These are phyloP conservation scores for Tapirus indicus DNA, from an alignment of 2,797 vertebrate genomes.

Conservation along the genomic window DNA sequence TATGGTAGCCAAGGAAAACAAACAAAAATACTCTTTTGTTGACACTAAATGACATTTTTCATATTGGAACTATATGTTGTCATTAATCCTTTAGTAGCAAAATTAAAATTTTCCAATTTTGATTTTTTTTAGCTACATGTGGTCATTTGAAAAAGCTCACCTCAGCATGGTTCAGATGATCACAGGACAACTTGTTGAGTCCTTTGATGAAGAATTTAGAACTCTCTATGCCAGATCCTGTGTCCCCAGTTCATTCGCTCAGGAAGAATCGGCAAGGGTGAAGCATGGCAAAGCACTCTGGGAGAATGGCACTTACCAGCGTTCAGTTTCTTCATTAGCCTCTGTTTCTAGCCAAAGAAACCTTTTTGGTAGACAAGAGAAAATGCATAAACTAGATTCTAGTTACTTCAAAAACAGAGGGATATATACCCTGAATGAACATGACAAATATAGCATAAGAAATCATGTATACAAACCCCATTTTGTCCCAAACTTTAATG, in stretches of 20 bases:
- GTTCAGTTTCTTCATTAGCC: constrained; percentile 88
- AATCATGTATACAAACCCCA: constrained; percentile 84
- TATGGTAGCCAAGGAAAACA: neutral
- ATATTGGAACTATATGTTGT: neutral
- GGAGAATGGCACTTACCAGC: constrained; percentile 88
- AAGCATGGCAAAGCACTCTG: constrained; percentile 86
- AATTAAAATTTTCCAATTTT: constrained; percentile 56
- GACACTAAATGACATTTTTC: neutral
- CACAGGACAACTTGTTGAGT: constrained; percentile 95
- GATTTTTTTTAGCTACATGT: constrained; percentile 94
- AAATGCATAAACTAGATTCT: constrained; percentile 91
- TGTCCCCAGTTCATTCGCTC: constrained; percentile 90
- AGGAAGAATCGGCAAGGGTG: constrained; percentile 86
- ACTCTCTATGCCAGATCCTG: constrained; percentile 95
- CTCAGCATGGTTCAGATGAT: constrained; percentile 99
- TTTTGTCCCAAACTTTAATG: constrained; percentile 87
- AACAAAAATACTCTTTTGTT: neutral
- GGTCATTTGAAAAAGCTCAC: constrained; percentile 98
- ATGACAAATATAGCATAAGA: constrained; percentile 87
- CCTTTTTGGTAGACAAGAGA: constrained; percentile 91
- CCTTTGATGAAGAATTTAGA: constrained; percentile 98
- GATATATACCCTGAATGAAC: constrained; percentile 88
- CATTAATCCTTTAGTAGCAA: neutral
- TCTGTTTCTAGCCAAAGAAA: constrained; percentile 90
- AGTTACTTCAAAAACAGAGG: constrained; percentile 92